phyloP scores from a whole-genome alignment of 2,888 invertebrate species.

The Xestoiulus laeticollis region DNA sequence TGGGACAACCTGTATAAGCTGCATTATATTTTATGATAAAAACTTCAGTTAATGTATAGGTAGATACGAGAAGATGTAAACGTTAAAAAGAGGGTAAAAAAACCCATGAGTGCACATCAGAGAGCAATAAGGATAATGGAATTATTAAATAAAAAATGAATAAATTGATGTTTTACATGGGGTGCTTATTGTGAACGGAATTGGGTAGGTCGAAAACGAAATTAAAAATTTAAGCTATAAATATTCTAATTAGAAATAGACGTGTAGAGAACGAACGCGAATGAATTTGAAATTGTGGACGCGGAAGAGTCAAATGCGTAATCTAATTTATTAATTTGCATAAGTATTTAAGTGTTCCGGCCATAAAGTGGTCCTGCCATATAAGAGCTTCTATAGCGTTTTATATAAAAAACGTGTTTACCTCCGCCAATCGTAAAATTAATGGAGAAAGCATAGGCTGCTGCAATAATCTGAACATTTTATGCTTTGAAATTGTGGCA shows the following conservation, averaged over 20 bases:
- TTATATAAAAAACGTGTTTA: slow-evolving; percentile 14
- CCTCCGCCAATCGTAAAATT: neutral
- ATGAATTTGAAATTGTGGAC: slow-evolving; percentile 11
- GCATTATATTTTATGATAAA: neutral
- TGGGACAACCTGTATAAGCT: neutral
- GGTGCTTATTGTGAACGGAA: neutral
- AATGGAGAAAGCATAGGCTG: slow-evolving; percentile 22
- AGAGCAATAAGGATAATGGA: slow-evolving; percentile 37
- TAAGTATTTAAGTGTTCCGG: slow-evolving; percentile 37
- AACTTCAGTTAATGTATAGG: neutral
- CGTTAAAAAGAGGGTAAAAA: neutral
- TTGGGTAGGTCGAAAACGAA: neutral
- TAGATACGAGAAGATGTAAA: neutral
- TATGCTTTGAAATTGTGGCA: slow-evolving; percentile 17
- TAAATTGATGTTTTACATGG: neutral
- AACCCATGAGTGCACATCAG: neutral
- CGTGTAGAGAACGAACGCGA: neutral
- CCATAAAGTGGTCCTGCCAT: neutral
- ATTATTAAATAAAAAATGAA: slow-evolving; percentile 37
- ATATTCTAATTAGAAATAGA: neutral
- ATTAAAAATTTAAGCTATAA: neutral
- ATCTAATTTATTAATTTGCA: slow-evolving; percentile 34
- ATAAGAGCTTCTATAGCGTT: neutral
- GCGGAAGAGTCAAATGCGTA: neutral
- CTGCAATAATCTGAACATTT: neutral